These are phyloP conservation scores for Plutomurus gul DNA, from an alignment of 1,140 invertebrate species.

Conservation along the genomic window DNA sequence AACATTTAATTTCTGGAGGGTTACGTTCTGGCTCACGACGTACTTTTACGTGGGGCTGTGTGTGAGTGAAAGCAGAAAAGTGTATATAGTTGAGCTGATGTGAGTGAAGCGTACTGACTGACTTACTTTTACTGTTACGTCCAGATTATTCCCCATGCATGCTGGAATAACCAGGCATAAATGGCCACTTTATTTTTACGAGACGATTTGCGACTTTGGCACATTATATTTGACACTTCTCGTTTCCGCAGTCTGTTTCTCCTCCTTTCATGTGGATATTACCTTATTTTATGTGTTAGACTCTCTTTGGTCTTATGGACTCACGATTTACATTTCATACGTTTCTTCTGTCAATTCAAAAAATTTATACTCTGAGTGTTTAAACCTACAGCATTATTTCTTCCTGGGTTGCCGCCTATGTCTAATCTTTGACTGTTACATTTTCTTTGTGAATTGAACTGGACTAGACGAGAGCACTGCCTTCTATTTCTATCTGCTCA, in stretches of 20 bases:
- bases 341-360: constrained; percentile 8
- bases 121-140: constrained; percentile 29
- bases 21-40: no score
- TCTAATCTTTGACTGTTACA: neutral
- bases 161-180: constrained; percentile 28
- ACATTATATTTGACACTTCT: constrained; percentile 48
- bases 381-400: neutral
- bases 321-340: constrained; percentile 17
- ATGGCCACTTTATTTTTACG: constrained; percentile 48
- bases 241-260: constrained; percentile 30
- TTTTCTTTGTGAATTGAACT: neutral
- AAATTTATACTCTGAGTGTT: constrained; percentile 14
- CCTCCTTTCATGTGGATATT: constrained; percentile 10
- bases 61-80: no score
- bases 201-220: constrained; percentile 47
- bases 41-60: no score
- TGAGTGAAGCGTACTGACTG: constrained; percentile 23
- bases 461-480: no score
- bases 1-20: neutral
- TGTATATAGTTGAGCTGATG: constrained; percentile 11
- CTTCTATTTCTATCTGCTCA: no score
- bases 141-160: constrained; percentile 26
- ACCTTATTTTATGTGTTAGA: neutral
- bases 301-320: constrained; percentile 23
- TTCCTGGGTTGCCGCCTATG: constrained; percentile 21